Percentiles rank a stretch among this genome's conserved stretches.
phyloP scores from a whole-genome alignment of 2,113 vertebrate genomes.

The Terrapene triunguis region DNA sequence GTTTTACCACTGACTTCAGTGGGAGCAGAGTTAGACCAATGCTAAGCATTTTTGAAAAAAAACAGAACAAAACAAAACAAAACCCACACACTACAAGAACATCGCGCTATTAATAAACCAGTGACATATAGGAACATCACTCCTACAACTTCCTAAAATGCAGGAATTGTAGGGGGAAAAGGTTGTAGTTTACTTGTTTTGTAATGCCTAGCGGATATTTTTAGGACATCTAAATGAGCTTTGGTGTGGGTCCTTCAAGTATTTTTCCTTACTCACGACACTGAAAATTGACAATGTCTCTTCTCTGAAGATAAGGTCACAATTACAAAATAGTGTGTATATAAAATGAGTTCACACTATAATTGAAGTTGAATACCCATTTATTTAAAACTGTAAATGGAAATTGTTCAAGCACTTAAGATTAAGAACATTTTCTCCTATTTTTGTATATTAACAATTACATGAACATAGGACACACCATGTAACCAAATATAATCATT shows the following conservation, averaged over 20 bases:
- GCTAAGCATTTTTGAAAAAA: neutral
- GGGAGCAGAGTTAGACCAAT: neutral
- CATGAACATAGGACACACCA: neutral
- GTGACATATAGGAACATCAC: neutral
- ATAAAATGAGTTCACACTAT: neutral
- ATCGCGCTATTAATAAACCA: constrained; percentile 30
- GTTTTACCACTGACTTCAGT: neutral
- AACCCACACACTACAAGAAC: neutral
- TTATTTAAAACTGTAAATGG: neutral
- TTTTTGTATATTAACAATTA: neutral
- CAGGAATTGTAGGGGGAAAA: neutral
- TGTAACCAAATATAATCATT: neutral
- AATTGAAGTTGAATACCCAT: neutral
- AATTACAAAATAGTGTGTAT: neutral
- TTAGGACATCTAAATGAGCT: neutral
- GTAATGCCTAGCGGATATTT: neutral
- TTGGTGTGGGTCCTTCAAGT: neutral
- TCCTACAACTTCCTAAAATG: neutral
- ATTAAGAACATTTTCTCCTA: neutral
- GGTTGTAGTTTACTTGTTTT: neutral
- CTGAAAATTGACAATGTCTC: neutral
- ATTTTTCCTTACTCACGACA: neutral
- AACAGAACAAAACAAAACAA: neutral
- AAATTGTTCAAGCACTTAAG: neutral
- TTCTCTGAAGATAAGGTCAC: neutral